phyloP scores from a whole-genome alignment of 1,140 invertebrate species.

The Ooceraea biroi region DNA sequence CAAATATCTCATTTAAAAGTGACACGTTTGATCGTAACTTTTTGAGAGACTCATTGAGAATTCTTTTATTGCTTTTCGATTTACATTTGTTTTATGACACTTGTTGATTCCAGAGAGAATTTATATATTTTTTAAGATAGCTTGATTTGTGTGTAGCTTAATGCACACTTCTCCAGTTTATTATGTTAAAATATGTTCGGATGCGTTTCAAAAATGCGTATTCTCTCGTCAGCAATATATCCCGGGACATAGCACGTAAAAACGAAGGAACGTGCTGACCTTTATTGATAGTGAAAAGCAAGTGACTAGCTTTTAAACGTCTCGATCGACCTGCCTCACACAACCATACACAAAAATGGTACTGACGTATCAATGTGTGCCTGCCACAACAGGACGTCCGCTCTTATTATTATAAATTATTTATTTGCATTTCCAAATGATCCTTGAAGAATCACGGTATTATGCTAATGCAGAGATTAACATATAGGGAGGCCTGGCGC shows the following conservation, averaged over 20 bases:
- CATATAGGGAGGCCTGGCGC: slow-evolving; percentile 83
- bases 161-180: neutral
- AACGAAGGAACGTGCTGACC: slow-evolving; percentile 30
- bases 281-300: slow-evolving; percentile 64
- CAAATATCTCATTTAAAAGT: neutral
- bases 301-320: slow-evolving; percentile 58
- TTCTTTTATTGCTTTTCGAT: neutral
- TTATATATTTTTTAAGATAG: slow-evolving; percentile 4
- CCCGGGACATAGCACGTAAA: neutral
- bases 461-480: slow-evolving; percentile 86
- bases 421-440: slow-evolving; percentile 87
- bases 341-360: slow-evolving; percentile 36
- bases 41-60: neutral
- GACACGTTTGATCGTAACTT: neutral
- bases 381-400: slow-evolving; percentile 76
- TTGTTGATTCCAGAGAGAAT: neutral
- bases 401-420: slow-evolving; percentile 86
- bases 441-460: slow-evolving; percentile 86
- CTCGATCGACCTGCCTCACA: slow-evolving; percentile 68
- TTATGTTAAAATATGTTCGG: neutral
- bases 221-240: slow-evolving; percentile 18
- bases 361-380: slow-evolving; percentile 69
- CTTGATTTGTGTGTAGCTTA: too few species aligned
- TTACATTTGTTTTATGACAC: neutral
- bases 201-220: slow-evolving; percentile 1